These are phyloP conservation scores for Drosophila albomicans DNA, from an alignment of 1,140 invertebrate species.

Conservation along the genomic window DNA sequence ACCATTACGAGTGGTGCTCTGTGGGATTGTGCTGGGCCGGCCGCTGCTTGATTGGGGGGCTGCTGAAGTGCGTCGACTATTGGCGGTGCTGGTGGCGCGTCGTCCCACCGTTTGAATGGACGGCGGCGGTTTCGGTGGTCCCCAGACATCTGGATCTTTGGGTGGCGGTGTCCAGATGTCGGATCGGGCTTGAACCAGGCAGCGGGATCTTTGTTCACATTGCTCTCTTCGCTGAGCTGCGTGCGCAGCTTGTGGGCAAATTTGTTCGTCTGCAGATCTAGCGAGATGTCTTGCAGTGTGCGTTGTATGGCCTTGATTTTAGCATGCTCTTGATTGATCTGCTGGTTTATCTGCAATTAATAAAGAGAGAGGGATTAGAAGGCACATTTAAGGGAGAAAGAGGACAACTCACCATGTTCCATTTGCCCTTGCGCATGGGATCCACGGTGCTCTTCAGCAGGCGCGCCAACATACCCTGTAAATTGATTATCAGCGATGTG, in stretches of 20 bases:
- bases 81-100: slow-evolving; percentile 85
- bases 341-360: slow-evolving; percentile 91
- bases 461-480: slow-evolving; percentile 88
- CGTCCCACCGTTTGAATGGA: slow-evolving; percentile 62
- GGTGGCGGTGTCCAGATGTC: slow-evolving; percentile 91
- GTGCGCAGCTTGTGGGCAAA: slow-evolving; percentile 71
- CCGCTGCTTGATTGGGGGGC: slow-evolving; percentile 23
- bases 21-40: slow-evolving; percentile 72
- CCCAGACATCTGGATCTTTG: slow-evolving; percentile 95
- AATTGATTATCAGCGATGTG: not conserved
- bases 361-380: not conserved
- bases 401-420: slow-evolving; percentile 91
- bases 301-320: slow-evolving; percentile 93
- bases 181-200: slow-evolving; percentile 85
- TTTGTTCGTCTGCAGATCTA: slow-evolving; percentile 78
- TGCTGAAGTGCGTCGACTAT: slow-evolving; percentile 85
- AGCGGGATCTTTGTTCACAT: slow-evolving; percentile 77
- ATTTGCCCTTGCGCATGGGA: slow-evolving; percentile 92
- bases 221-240: slow-evolving; percentile 66
- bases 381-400: not conserved
- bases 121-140: slow-evolving; percentile 89
- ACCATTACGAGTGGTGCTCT: slow-evolving; percentile 51
- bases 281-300: slow-evolving; percentile 86
- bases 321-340: slow-evolving; percentile 95
- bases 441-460: slow-evolving; percentile 91